Conservation (phyloP, 2,888 invertebrate species). For the Dryobotodes eremita region DNA sequence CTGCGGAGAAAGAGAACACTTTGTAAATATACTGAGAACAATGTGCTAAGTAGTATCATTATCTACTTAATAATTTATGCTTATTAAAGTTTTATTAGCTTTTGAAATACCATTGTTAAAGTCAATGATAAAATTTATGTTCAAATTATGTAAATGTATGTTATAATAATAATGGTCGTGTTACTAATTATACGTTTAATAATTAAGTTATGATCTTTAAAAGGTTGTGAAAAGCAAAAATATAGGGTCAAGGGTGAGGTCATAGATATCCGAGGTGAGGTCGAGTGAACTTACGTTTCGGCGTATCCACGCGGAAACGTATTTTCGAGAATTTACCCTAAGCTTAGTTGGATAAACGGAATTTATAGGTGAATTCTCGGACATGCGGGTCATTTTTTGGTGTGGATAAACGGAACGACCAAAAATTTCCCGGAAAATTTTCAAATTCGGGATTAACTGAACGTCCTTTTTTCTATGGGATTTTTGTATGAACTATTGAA, state of each 20-base stretch:
- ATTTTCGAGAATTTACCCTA: too few species aligned
- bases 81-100: constrained; percentile 2
- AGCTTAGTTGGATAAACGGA: too few species aligned
- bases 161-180: background rate
- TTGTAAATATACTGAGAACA: constrained; percentile 5
- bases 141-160: background rate
- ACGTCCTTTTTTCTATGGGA: background rate
- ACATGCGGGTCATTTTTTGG: too few species aligned
- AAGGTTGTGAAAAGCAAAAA: background rate
- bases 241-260: background rate
- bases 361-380: too few species aligned
- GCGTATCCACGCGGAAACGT: too few species aligned
- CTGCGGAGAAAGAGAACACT: constrained; percentile 36
- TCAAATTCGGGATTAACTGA: background rate
- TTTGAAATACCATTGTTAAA: constrained; percentile 7
- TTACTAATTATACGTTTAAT: constrained; percentile 5
- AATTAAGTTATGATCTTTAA: background rate
- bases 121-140: background rate
- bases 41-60: constrained; percentile 7
- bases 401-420: too few species aligned
- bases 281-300: too few species aligned
- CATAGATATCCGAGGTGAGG: too few species aligned
- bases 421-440: background rate
- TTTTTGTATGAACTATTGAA: background rate
- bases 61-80: constrained; percentile 10